phyloP scores from a whole-genome alignment of 2,888 invertebrate genomes.

The Hypomecis punctinalis region DNA sequence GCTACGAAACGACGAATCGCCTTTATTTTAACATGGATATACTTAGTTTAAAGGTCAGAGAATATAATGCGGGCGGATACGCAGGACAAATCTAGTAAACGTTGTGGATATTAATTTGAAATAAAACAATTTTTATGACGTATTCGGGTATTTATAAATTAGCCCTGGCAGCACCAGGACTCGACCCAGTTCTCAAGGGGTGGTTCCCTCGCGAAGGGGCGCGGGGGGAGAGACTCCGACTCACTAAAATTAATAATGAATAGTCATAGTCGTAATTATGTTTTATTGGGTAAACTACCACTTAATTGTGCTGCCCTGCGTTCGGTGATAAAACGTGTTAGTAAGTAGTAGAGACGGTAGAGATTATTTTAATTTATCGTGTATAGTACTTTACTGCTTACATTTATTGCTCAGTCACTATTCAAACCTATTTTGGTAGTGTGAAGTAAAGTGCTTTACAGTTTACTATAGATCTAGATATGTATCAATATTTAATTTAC shows the following conservation, averaged over 20 bases:
- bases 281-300: constrained; percentile 50
- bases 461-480: no score
- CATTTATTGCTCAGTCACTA: neutral
- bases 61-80: no score
- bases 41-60: no score
- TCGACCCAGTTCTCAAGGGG: constrained; percentile 69
- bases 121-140: neutral
- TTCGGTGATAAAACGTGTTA: constrained; percentile 18
- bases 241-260: constrained; percentile 70
- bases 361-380: constrained; percentile 11
- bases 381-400: neutral
- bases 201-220: constrained; percentile 46
- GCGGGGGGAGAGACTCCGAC: constrained; percentile 43
- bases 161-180: constrained; percentile 7
- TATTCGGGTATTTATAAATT: neutral
- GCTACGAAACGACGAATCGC: no score
- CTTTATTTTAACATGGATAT: no score
- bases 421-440: neutral
- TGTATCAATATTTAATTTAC: no score
- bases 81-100: no score
- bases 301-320: constrained; percentile 13
- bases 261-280: constrained; percentile 64
- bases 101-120: no score
- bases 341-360: neutral
- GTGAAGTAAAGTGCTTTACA: no score